A percentile compares a stretch with the other conserved stretches of the same genome.
Evolutionary conservation across 2,797 vertebrate species (phyloP).

Genomic region (Dendrocincla fuliginosa): DNA sequence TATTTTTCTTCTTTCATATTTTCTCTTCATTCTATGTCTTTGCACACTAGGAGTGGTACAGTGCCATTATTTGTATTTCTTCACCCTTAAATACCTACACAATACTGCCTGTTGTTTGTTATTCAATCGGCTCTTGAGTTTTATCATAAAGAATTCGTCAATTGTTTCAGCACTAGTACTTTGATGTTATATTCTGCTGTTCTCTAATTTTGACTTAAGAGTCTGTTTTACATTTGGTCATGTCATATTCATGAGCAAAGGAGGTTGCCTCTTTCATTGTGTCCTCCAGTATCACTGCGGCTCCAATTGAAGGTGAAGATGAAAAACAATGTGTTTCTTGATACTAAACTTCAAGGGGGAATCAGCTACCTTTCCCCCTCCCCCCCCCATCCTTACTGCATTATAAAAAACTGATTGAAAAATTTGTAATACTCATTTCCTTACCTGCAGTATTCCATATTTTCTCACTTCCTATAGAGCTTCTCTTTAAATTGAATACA

Average conservation of each 20-base stretch:
- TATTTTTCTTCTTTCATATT: not conserved
- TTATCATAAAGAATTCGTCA: not conserved
- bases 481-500: not conserved
- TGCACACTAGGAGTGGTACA: not conserved
- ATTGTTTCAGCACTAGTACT: not conserved
- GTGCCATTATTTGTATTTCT: not conserved
- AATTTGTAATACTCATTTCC: not conserved
- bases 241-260: not conserved
- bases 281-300: not conserved
- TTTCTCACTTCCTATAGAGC: not conserved
- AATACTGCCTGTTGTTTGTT: not conserved
- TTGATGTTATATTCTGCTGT: not conserved
- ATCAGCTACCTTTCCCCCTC: not conserved
- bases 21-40: not conserved
- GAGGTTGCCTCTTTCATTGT: not conserved
- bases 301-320: not conserved
- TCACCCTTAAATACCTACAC: not conserved
- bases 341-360: not conserved
- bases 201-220: not conserved
- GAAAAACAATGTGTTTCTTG: not conserved
- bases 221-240: not conserved
- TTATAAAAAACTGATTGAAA: not conserved
- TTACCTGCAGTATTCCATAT: accelerated
- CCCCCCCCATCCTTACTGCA: not conserved
- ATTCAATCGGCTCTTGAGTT: not conserved